Percentiles rank a stretch among this genome's conserved stretches.
These are phyloP conservation scores for Augochlora pura DNA, from an alignment of 1,140 invertebrate species.

Conservation along the genomic window DNA sequence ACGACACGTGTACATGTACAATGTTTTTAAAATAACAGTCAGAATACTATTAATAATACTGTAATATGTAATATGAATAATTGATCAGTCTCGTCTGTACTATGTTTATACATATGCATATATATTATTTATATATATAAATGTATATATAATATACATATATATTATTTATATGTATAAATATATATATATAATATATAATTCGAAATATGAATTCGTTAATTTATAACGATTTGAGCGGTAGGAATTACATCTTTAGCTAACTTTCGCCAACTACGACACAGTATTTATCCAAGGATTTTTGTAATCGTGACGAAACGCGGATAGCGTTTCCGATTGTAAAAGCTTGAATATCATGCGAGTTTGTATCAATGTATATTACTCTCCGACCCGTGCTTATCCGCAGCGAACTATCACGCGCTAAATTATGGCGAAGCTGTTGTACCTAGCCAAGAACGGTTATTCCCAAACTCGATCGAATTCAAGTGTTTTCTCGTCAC, in stretches of 20 bases:
- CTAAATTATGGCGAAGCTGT: slow-evolving; percentile 59
- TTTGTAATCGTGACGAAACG: slow-evolving; percentile 36
- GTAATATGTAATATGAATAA: slow-evolving; percentile 56
- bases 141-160: slow-evolving; percentile 51
- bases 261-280: slow-evolving; percentile 72
- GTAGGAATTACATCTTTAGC: slow-evolving; percentile 59
- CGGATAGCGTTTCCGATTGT: slow-evolving; percentile 11
- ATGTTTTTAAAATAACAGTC: slow-evolving; percentile 50
- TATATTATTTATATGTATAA: too few relatives aligned
- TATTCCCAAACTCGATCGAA: slow-evolving; percentile 61
- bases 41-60: slow-evolving; percentile 57
- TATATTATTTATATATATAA: too few relatives aligned
- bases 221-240: slow-evolving; percentile 54
- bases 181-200: slow-evolving; percentile 58
- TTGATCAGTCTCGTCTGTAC: slow-evolving; percentile 67
- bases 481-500: neutral
- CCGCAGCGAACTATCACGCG: slow-evolving; percentile 25
- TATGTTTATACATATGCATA: slow-evolving; percentile 66
- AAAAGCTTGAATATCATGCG: slow-evolving; percentile 52
- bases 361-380: slow-evolving; percentile 57
- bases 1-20: slow-evolving; percentile 67
- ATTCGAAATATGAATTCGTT: slow-evolving; percentile 51
- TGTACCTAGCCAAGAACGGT: slow-evolving; percentile 54
- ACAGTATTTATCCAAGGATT: slow-evolving; percentile 72
- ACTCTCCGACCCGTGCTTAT: slow-evolving; percentile 51